phyloP scores from a whole-genome alignment of 2,888 invertebrate genomes.

The Xestia ashworthii region DNA sequence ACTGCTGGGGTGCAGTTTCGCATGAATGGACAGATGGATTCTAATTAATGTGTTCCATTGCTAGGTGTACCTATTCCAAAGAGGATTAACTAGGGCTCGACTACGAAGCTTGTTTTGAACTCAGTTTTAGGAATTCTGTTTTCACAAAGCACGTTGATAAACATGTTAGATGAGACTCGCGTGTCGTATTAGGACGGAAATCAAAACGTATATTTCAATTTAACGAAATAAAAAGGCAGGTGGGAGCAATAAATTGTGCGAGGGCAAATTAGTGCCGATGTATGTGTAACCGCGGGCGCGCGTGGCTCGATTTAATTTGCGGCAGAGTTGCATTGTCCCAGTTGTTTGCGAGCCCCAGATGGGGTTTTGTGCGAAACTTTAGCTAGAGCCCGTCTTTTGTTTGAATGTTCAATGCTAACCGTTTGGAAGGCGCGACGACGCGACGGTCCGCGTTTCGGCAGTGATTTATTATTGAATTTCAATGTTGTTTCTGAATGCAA shows the following conservation, averaged over 20 bases:
- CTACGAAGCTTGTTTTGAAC: slow-evolving; percentile 57
- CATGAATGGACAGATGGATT: slow-evolving; percentile 69
- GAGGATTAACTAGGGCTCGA: slow-evolving; percentile 66
- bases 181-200: slow-evolving; percentile 62
- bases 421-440: slow-evolving; percentile 72
- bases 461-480: slow-evolving; percentile 77
- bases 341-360: slow-evolving; percentile 78
- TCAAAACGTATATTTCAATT: slow-evolving; percentile 75
- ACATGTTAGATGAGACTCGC: slow-evolving; percentile 22
- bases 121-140: slow-evolving; percentile 50
- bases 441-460: slow-evolving; percentile 63
- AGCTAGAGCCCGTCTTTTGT: slow-evolving; percentile 76
- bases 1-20: slow-evolving; percentile 68
- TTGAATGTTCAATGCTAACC: slow-evolving; percentile 71
- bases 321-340: slow-evolving; percentile 78
- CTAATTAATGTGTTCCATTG: slow-evolving; percentile 72
- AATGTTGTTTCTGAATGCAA: slow-evolving; percentile 63
- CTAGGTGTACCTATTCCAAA: slow-evolving; percentile 57
- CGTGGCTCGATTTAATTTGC: slow-evolving; percentile 80
- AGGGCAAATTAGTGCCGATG: slow-evolving; percentile 82
- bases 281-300: slow-evolving; percentile 76
- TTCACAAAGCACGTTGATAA: slow-evolving; percentile 32
- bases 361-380: slow-evolving; percentile 75
- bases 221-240: slow-evolving; percentile 75
- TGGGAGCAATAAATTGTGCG: slow-evolving; percentile 79